Conservation (phyloP, 2,888 invertebrate genomes). For the Stictocephala bisonia region DNA sequence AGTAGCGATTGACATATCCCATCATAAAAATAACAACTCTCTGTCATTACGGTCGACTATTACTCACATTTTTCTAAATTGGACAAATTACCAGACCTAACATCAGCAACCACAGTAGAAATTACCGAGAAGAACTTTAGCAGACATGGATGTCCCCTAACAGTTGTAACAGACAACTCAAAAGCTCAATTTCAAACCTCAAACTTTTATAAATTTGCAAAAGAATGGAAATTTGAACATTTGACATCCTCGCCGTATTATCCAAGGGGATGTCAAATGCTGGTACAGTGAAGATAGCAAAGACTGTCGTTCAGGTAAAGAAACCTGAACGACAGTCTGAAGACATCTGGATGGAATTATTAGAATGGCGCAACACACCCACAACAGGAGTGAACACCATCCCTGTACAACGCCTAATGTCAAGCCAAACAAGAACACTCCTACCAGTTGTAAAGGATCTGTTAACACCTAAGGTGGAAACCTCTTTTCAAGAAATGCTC, state of each 20-base stretch:
- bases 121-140: neutral
- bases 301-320: constrained; percentile 52
- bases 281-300: constrained; percentile 56
- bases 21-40: neutral
- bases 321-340: constrained; percentile 47
- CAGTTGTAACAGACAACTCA: neutral
- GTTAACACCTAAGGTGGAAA: constrained; percentile 9
- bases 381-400: constrained; percentile 51
- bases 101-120: neutral
- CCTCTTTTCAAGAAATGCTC: neutral
- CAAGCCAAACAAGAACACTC: constrained; percentile 46
- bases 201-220: constrained; percentile 41
- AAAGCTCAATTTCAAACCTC: neutral
- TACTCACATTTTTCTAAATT: too few relatives aligned
- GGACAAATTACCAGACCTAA: neutral
- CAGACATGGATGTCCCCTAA: neutral
- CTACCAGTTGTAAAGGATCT: constrained; percentile 21
- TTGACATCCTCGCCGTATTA: constrained; percentile 54
- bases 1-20: neutral
- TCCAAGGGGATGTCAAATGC: constrained; percentile 51
- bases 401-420: constrained; percentile 52
- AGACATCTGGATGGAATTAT: constrained; percentile 52
- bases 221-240: constrained; percentile 55
- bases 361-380: constrained; percentile 57
- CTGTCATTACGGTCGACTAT: neutral